Evolutionary conservation across 2,888 invertebrate species (phyloP), one percentile per base, ranked within the genome.

Genomic region (Zygaena filipendulae): DNA sequence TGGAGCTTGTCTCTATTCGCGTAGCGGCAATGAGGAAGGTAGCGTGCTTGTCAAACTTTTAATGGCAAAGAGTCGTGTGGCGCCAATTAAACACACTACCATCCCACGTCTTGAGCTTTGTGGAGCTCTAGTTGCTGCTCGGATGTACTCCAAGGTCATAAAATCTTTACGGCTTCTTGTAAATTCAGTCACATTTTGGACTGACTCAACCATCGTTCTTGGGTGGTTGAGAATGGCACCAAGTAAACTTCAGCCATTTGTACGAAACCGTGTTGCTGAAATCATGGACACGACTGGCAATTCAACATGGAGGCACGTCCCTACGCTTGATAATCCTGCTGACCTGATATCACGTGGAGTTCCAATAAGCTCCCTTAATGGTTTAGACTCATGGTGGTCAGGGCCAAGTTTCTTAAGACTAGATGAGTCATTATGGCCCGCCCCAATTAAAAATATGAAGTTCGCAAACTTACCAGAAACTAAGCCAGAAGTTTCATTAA

Each of bases 21-120:
- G 40, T 2, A 43, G 34, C 25, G 10, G 25, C 3, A 24, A 39
- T 26, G 11, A 33, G 4, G 2, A 28, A 1, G 39, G 33, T 25
- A 14, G 37, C 2, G 23, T 24, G 1, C 8, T 19, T n/a, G 38
- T 43, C 4, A 22, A 33, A 0, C 28, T 51, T 11, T 11, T 51
- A 8, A 6, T 37, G 1, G 45, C 44, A 2, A 52, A 52, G 16
- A 40, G 42, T 33, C 27, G 35, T 18, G 47, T 49, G 0, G 41
- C 49, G 0, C 45, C 47, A 0, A 27, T 47, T 2, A 49, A 52
- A 19, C 33, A 45, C 1, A 36, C 27, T 0, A 51, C 45, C 1
- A 49, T 47, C 5, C 50, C 50, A 2, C 18, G 50, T n/a, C 38
- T 54, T 3, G 51, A 53, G 13, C 26, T 52, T 2, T 50, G 49